Base-by-base conservation (phyloP, 2,113 vertebrate species). In the Syngnathus scovelli region DNA sequence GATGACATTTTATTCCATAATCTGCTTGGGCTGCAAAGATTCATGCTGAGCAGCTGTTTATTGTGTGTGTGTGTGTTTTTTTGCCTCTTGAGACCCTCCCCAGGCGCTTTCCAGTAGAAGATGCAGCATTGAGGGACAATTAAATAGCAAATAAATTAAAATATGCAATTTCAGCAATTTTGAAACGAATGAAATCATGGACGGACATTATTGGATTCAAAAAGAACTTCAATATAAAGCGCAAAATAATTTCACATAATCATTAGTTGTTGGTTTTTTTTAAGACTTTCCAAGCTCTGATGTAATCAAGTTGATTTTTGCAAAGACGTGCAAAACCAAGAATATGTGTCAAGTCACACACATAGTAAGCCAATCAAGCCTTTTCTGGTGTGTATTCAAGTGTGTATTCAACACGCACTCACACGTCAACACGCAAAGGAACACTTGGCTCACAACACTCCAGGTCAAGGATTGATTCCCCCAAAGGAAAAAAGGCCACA, bases 391-490 rank as follows among this genome's bases (percentile, higher is more conserved):
- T 67, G 66, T 68, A 56, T 74, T 60, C 54, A 54, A 51, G 5
- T 69, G 19, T 43, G 46, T 72, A 6, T 41, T 49, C 48, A 72
- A 72, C 33, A 51, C 8, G 37, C 66, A 68, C 65, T 54, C 18
- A 64, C 44, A 55, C 55, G 0, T 44, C 52, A 15, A 56, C 55
- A 62, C 72, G 49, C 23, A 6, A n/a, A 65, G 16, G 63, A 62
- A 61, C 55, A 51, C 55, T 48, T 48, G 39, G 37, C 21, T 36
- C 7, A 60, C n/a, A 61, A 48, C 65, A 59, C 33, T 44, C 7
- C 65, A 0, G 44, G 68, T 69, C 66, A 75, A 71, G 43, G 54
- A 87, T 83, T 79, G 80, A 90, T 86, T 88, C 83, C 69, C 62
- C 55, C 39, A 66, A 52, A 81, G 83, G 60, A 62, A 41, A 75